phyloP scores from a whole-genome alignment of 2,888 invertebrate genomes.

The Tyria jacobaeae region DNA sequence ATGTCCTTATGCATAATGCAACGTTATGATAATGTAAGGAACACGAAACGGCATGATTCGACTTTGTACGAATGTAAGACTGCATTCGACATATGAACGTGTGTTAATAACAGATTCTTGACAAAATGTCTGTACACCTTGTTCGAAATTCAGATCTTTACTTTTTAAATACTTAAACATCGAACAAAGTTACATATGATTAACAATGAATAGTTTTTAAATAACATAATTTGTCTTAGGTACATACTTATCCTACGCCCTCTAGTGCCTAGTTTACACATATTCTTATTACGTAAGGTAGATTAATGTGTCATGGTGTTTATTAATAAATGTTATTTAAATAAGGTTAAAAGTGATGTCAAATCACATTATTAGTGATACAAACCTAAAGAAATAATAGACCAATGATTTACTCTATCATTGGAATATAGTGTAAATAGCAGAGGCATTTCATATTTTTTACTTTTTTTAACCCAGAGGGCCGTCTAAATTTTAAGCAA shows the following conservation, averaged over 20 bases:
- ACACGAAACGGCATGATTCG: slow-evolving; percentile 58
- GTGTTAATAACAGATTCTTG: slow-evolving; percentile 20
- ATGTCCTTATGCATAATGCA: slow-evolving; percentile 76
- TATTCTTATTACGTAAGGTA: neutral
- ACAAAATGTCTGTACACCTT: slow-evolving; percentile 18
- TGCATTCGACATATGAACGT: slow-evolving; percentile 17
- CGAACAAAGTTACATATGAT: neutral
- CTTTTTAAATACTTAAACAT: neutral
- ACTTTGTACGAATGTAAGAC: slow-evolving; percentile 34
- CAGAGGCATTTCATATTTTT: too few relatives aligned
- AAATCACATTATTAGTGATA: neutral
- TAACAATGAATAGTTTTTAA: neutral
- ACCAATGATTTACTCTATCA: too few relatives aligned
- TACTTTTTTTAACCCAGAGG: neutral
- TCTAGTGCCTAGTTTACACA: neutral
- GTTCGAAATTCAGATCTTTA: neutral
- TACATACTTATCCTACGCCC: neutral
- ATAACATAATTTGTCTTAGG: neutral
- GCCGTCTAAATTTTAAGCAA: too few relatives aligned
- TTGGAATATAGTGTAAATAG: too few relatives aligned
- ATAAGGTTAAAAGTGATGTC: neutral
- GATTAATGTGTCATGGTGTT: neutral
- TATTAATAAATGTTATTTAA: neutral
- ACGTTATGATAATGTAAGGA: slow-evolving; percentile 58
- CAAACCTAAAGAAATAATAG: too few relatives aligned